phyloP scores from a whole-genome alignment of 2,797 vertebrate species.

The Gymnodraco acuticeps region DNA sequence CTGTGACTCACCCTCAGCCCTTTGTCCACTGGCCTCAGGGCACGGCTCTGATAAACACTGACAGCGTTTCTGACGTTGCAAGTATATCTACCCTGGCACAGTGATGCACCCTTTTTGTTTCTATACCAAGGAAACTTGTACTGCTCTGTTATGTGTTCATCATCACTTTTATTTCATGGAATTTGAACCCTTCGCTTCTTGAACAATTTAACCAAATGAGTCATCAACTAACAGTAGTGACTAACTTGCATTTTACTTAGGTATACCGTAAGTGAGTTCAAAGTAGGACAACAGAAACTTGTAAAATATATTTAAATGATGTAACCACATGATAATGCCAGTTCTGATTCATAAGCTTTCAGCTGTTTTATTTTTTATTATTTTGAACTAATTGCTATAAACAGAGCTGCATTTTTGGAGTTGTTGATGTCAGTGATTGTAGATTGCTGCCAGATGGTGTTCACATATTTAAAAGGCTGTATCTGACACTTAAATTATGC shows the following conservation, averaged over 20 bases:
- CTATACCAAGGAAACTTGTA: not conserved
- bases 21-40: constrained; percentile 48
- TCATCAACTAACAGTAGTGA: constrained; percentile 10
- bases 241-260: not conserved
- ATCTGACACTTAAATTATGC: no score
- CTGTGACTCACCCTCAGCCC: constrained; percentile 56
- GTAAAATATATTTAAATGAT: no score
- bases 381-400: no score
- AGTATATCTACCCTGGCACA: not conserved
- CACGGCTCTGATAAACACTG: constrained; percentile 33
- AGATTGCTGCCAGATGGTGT: no score
- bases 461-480: no score
- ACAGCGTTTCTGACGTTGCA: not conserved
- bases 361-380: no score
- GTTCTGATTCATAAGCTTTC: no score
- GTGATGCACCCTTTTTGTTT: constrained; percentile 18
- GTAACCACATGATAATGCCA: no score
- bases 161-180: constrained; percentile 9
- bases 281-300: not conserved
- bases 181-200: constrained; percentile 4
- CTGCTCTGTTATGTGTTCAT: not conserved
- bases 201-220: not conserved
- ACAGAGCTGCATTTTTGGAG: no score
- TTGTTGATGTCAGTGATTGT: no score
- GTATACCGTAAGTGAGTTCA: not conserved